Evolutionary conservation across 2,113 vertebrate species (phyloP), one percentile per base, ranked within the genome.

Genomic region (Cairina moschata): DNA sequence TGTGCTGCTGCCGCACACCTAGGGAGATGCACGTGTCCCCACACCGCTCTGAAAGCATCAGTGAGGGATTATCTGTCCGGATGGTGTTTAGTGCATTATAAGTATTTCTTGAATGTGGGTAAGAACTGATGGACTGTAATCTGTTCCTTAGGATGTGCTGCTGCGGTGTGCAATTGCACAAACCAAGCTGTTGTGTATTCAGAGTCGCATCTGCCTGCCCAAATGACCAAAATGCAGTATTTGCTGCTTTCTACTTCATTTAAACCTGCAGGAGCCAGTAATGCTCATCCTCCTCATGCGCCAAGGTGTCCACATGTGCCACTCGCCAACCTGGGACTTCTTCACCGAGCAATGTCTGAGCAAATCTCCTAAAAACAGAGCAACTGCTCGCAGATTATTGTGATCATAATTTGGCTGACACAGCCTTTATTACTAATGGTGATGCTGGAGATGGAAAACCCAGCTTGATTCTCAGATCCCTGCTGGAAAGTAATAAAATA

Each of bases 161-260:
- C 59, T 65, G 63, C 0, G 0, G 0, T 38, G 17, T 0, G 1
- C 46, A 50, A 32, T 56, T 79, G 71, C 44, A 50, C 0, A 0
- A 75, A 28, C 34, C 26, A 60, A 56, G 78, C 29, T 55, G 22
- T 44, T 68, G 90, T 25, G 59, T 50, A 52, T 78, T 91, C 68
- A 54, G 66, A 63, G 44, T 56, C 17, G 0, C 11, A 38, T 34
- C 42, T 68, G 65, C 48, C 48, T 2, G 5, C 34, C 34, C 38
- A 76, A 83, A 54, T 56, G 68, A 65, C 42, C 83, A 69, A 81
- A 90, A 88, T 44, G 0, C 83, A 86, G 54, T 17, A 48, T 84
- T 95, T 72, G 9, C 60, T 79, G n/a, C n/a, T 91, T 71, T 87
- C 74, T 82, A 32, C 40, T 79, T 72, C 11, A 38, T 71, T 93